Evolutionary conservation across 2,797 vertebrate species (phyloP), one percentile per base, ranked within the genome.

Genomic region (Alca torda): DNA sequence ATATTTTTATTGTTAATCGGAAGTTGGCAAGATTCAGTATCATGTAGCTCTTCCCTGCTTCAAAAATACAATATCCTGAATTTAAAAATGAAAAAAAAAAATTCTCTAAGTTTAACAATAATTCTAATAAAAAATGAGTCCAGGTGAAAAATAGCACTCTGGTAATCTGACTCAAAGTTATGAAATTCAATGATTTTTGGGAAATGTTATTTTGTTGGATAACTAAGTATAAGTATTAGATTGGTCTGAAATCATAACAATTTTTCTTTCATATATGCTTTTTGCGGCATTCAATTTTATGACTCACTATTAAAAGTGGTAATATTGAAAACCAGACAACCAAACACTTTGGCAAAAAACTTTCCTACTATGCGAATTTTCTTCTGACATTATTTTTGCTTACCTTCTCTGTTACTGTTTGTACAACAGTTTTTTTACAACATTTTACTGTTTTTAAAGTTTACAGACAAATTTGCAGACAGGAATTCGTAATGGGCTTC

Each of bases 1-100:
- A 93, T 50, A 54, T 78, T 96, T 94, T 93, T 96, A 84, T 88
- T 95, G 65, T 90, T 88, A 92, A 88, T 91, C 25, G 0, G 77
- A 91, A 91, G n/a, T 70, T 97, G 84, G 86, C 83, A 92, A 95
- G 84, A 93, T 95, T 92, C 82, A 5, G 13, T 80, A 81, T 86
- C 85, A 35, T 20, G 46, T 77, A 79, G 67, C 65, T 94, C 67
- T 93, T 90, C 73, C 67, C 85, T 76, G 37, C 80, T 91, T 95
- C 73, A 84, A 88, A 92, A 97, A 75, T 87, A 77, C 50, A 95
- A 95, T 89, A 93, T 91, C 73, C 67, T 86, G 65, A 93, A 95
- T 20, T 4, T 77, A 89, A 92, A 79, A 60, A 10, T 43, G 3
- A 21, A n/a, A 77, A 89, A 92, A 30, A 9, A 30, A 26, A 43